A percentile compares a stretch with the other conserved stretches of the same genome.
Evolutionary conservation across 2,113 vertebrate species (phyloP).

Genomic region (Panthera tigris): DNA sequence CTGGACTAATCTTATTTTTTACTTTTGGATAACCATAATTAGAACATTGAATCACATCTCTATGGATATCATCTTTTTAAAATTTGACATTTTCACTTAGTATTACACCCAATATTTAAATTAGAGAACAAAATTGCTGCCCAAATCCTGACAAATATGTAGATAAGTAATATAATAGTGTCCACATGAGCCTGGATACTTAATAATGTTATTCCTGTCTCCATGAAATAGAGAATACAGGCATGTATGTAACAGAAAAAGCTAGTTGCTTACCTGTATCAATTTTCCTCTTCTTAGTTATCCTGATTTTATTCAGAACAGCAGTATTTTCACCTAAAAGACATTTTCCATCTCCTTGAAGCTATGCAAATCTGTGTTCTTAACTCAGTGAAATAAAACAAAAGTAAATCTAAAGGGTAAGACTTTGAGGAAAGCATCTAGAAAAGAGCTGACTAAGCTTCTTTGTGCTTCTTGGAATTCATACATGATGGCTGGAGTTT

Average conservation of each 20-base stretch:
- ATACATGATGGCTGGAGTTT: not conserved
- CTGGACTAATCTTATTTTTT: not conserved
- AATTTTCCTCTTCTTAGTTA: not conserved
- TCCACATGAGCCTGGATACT: not conserved
- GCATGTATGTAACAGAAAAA: not conserved
- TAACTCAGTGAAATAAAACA: not conserved
- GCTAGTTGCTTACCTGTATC: not conserved
- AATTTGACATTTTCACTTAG: not conserved
- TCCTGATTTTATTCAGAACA: not conserved
- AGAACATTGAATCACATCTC: not conserved
- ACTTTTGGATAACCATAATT: not conserved
- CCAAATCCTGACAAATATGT: not conserved
- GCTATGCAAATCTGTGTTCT: not conserved
- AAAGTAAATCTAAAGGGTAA: not conserved
- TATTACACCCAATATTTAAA: not conserved
- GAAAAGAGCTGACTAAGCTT: not conserved
- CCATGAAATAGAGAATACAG: not conserved
- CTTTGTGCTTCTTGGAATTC: not conserved
- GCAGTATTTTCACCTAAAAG: not conserved
- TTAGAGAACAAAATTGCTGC: not conserved
- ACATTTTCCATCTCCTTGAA: not conserved
- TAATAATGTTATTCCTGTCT: not conserved
- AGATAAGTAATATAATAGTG: not conserved
- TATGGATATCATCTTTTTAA: not conserved
- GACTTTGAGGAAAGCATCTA: not conserved